Evolutionary conservation across 2,797 vertebrate genomes (phyloP), one percentile per base, ranked within the genome.

Genomic region (Masticophis lateralis): DNA sequence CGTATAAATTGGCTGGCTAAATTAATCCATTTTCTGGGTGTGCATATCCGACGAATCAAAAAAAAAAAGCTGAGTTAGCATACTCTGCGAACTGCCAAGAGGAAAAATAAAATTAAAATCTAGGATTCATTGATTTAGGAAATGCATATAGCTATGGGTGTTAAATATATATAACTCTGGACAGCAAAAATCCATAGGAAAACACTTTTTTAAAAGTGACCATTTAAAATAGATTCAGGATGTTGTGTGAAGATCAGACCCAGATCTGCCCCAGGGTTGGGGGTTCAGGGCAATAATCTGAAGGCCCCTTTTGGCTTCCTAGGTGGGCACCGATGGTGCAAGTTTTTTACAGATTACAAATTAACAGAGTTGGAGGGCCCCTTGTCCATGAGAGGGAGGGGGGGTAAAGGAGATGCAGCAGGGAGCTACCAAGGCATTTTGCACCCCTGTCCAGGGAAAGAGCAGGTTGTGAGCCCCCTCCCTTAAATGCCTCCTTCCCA

Each of bases 281-380:
- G 56, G 89, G 37, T n/a, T 0, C 0, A 86, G 90, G 56, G 43
- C 37, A 92, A 27, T 87, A 74, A 28, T 74, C 91, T 90, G n/a
- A 87, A 28, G 27, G 3, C 12, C 5, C 37, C 3, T 43, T 57
- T 94, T 63, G 32, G 16, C 32, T 79, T 79, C 69, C 69, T 16
- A 5, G 28, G 11, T 11, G 87, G 93, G 92, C 94, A 95, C 92
- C 92, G 87, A 88, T 61, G 25, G 60, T 3, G 10, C 25, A 61
- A 61, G 9, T 27, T 25, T 25, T 60, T 25, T 9, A 9, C 22
- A 60, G 7, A 10, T 60, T 3, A 25, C 59, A 60, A 8, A 60
- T 60, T 60, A 9, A 60, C 9, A 22, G 57, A 59, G 57, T 59
- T 59, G 57, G 57, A 59, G 20, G 57, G 57, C 20, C 2, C 25